Evolutionary conservation across 2,888 invertebrate species (phyloP).

Genomic region (Hirtodrosophila histrioides): DNA sequence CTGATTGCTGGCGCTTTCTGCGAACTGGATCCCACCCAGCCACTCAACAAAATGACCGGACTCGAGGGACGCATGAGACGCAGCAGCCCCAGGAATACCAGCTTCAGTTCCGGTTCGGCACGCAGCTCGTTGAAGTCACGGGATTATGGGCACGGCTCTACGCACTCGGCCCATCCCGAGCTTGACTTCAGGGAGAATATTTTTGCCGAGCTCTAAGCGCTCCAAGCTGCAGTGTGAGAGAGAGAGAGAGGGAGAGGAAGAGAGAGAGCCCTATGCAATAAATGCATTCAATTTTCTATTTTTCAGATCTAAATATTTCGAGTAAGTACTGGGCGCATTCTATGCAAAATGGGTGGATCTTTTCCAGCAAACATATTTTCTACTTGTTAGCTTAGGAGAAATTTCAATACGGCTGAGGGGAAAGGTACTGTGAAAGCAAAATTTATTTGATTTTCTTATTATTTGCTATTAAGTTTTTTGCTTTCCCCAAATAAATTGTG

Average conservation of each 20-base stretch:
- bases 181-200: conserved; percentile 84
- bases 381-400: conserved; percentile 32
- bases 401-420: conserved; percentile 1
- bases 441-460: background rate
- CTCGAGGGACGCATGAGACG: conserved; percentile 82
- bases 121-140: conserved; percentile 83
- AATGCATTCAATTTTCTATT: conserved; percentile 1
- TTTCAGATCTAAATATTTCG: conserved; percentile 1
- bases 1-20: conserved; percentile 83
- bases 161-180: conserved; percentile 82
- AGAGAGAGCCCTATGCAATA: background rate
- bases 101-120: conserved; percentile 81
- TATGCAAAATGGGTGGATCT: conserved; percentile 23
- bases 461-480: conserved; percentile 1
- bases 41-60: conserved; percentile 83
- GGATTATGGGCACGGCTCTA: conserved; percentile 81
- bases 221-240: background rate
- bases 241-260: no score
- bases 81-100: conserved; percentile 78
- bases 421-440: conserved; percentile 3
- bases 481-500: background rate
- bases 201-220: conserved; percentile 82
- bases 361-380: conserved; percentile 38
- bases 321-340: conserved; percentile 17
- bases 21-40: conserved; percentile 83